A percentile compares a stretch with the other conserved stretches of the same genome.
phyloP scores from a whole-genome alignment of 1,140 invertebrate species.

The Apis cerana region DNA sequence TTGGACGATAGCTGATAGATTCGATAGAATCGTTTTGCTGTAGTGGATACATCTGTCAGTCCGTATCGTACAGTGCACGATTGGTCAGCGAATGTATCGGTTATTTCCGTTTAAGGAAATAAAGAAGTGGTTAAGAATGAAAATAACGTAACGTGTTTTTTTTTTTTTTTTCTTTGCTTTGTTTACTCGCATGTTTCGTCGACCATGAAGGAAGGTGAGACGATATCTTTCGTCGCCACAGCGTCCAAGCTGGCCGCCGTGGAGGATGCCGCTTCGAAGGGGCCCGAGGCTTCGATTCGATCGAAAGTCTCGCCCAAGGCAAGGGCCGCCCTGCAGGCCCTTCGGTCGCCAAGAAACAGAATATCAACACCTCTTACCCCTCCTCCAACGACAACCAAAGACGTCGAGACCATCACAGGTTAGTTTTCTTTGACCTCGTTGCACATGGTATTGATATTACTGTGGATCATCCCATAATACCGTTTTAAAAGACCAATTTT shows the following conservation, averaged over 20 bases:
- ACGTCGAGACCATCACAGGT: constrained; percentile 82
- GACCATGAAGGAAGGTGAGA: constrained; percentile 73
- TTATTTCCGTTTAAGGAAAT: too few relatives aligned
- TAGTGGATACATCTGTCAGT: too few relatives aligned
- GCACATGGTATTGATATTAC: too few relatives aligned
- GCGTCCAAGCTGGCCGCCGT: constrained; percentile 83
- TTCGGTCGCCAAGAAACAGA: constrained; percentile 67
- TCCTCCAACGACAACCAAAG: constrained; percentile 66
- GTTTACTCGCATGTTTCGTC: constrained; percentile 1
- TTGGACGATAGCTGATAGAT: too few relatives aligned
- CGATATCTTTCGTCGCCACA: constrained; percentile 79
- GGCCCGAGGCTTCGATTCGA: constrained; percentile 76
- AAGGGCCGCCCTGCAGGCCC: constrained; percentile 73
- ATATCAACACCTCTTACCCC: constrained; percentile 58
- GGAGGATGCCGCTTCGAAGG: constrained; percentile 81
- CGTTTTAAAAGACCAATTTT: too few relatives aligned
- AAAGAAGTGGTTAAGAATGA: too few relatives aligned
- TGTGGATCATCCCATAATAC: too few relatives aligned
- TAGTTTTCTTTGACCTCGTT: constrained; percentile 39
- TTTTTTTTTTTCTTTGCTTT: background rate
- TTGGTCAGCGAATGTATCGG: too few relatives aligned
- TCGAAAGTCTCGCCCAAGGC: constrained; percentile 75
- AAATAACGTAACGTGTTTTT: too few relatives aligned
- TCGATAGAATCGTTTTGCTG: too few relatives aligned
- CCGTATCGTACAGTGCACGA: too few relatives aligned